These are phyloP conservation scores for Nothoprocta pentlandii DNA, from an alignment of 2,113 vertebrate genomes.

Conservation along the genomic window DNA sequence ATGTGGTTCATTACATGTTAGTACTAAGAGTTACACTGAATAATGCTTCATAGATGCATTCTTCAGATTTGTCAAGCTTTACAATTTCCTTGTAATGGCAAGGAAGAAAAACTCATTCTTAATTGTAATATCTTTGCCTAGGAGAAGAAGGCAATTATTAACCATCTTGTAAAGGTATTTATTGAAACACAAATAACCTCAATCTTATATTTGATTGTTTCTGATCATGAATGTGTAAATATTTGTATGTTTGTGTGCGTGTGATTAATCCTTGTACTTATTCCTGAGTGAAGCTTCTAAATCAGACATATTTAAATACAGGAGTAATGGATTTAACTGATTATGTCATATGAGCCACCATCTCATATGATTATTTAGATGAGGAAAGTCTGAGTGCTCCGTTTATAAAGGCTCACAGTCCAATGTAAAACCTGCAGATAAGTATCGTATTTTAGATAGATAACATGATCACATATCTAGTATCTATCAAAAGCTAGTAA, in stretches of 20 bases:
- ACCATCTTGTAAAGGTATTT: slow-evolving; percentile 19
- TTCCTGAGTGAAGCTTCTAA: slow-evolving; percentile 25
- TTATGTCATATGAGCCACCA: not conserved
- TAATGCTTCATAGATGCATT: slow-evolving; percentile 54
- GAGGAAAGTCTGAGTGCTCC: not conserved
- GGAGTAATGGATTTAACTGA: not conserved
- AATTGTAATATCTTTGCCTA: slow-evolving; percentile 58
- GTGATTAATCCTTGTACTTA: slow-evolving; percentile 43
- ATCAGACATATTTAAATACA: slow-evolving; percentile 7
- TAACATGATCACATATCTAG: accelerated
- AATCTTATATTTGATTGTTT: slow-evolving; percentile 39
- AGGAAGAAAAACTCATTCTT: slow-evolving; percentile 62
- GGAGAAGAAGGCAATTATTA: slow-evolving; percentile 31
- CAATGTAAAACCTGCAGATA: not conserved
- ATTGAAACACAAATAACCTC: slow-evolving; percentile 43
- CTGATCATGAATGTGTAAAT: slow-evolving; percentile 49
- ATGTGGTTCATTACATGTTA: slow-evolving; percentile 59
- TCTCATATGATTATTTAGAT: not conserved
- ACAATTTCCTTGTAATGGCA: slow-evolving; percentile 62
- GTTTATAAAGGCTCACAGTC: not conserved
- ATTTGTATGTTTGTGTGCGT: not conserved
- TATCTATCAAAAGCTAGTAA: not conserved
- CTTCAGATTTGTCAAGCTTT: slow-evolving; percentile 66
- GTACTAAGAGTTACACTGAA: slow-evolving; percentile 55
- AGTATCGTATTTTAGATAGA: not conserved